These are phyloP conservation scores for Zosterops pallidus DNA, from an alignment of 2,113 vertebrate genomes.

Conservation along the genomic window DNA sequence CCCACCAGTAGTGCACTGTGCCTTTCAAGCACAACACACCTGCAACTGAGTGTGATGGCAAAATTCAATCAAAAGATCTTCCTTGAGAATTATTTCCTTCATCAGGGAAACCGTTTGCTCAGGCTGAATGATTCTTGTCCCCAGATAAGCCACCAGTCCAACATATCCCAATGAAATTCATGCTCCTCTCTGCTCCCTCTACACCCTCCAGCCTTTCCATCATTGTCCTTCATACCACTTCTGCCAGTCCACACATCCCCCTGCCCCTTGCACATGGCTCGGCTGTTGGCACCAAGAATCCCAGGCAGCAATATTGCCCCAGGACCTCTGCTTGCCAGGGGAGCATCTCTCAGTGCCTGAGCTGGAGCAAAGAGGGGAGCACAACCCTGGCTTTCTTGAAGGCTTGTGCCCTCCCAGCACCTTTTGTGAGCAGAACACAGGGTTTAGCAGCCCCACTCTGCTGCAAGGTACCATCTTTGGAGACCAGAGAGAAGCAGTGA, in stretches of 20 bases:
- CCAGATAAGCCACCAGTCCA: not conserved
- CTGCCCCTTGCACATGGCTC: rapidly evolving
- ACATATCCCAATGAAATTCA: not conserved
- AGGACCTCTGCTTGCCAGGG: not conserved
- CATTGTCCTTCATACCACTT: rapidly evolving
- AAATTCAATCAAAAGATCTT: not conserved
- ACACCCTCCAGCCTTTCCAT: not conserved
- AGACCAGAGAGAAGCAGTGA: not conserved
- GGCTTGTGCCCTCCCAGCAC: not conserved
- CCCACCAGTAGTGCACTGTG: not conserved
- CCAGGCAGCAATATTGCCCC: not conserved
- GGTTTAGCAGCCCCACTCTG: not conserved
- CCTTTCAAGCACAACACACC: not conserved
- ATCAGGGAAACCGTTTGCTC: not conserved
- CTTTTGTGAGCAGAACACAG: not conserved
- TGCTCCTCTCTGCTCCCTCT: not conserved
- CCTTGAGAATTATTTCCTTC: not conserved
- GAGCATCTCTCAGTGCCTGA: not conserved
- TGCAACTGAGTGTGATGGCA: not conserved
- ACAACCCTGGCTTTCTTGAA: not conserved
- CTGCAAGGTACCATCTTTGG: not conserved
- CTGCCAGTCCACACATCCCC: not conserved
- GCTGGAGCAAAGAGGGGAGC: not conserved
- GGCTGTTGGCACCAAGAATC: not conserved
- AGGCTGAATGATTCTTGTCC: not conserved